phyloP scores from a whole-genome alignment of 1,140 invertebrate genomes.

The Orussus abietinus region DNA sequence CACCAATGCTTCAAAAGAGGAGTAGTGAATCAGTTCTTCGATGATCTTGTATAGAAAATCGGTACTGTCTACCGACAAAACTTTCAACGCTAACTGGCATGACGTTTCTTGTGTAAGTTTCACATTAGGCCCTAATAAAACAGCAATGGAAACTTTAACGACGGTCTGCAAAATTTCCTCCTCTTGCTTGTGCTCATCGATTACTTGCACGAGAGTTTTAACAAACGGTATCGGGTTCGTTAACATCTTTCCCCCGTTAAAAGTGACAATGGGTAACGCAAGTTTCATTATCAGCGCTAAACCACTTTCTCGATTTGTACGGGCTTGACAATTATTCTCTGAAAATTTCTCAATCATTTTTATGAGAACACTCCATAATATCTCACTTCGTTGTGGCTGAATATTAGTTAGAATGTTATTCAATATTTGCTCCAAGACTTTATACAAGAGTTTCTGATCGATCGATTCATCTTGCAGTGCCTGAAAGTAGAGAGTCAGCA shows the following conservation, averaged over 20 bases:
- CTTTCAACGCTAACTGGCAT: conserved; percentile 60
- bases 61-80: conserved; percentile 55
- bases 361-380: conserved; percentile 58
- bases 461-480: conserved; percentile 55
- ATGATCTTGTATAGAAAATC: conserved; percentile 62
- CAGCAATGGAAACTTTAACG: conserved; percentile 56
- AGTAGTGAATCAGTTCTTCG: conserved; percentile 61
- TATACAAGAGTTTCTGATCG: conserved; percentile 57
- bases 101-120: conserved; percentile 67
- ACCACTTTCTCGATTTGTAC: no score
- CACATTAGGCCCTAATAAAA: conserved; percentile 60
- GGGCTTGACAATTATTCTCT: conserved; percentile 20
- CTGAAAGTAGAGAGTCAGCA: conserved; percentile 62
- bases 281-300: conserved; percentile 57
- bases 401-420: conserved; percentile 58
- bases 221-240: conserved; percentile 56
- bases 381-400: conserved; percentile 56
- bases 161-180: conserved; percentile 53
- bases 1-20: conserved; percentile 70
- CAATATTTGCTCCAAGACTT: conserved; percentile 62
- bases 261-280: conserved; percentile 58
- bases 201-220: conserved; percentile 51
- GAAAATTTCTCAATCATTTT: conserved; percentile 28
- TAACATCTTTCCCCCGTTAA: conserved; percentile 63
- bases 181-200: conserved; percentile 43